A percentile compares a stretch with the other conserved stretches of the same genome.
These are phyloP conservation scores for Thunnus maccoyii DNA, from an alignment of 2,113 vertebrate genomes.

Conservation along the genomic window DNA sequence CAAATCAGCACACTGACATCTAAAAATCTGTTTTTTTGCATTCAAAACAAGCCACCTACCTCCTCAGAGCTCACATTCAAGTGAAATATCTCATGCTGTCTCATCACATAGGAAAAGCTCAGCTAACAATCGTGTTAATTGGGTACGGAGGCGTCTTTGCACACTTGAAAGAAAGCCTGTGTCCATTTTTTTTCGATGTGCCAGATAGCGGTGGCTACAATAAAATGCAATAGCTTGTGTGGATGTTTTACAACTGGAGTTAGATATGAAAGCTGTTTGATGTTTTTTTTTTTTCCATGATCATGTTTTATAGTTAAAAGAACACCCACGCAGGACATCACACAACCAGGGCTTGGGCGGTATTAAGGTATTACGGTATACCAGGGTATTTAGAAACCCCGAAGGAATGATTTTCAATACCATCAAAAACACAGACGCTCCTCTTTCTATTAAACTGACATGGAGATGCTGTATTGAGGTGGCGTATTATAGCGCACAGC, in stretches of 20 bases:
- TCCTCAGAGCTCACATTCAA: not conserved
- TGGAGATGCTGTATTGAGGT: too few relatives aligned
- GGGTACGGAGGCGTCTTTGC: slow-evolving; percentile 1
- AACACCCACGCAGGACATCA: not conserved
- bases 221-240: not conserved
- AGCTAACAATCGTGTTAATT: slow-evolving; percentile 23
- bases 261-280: slow-evolving; percentile 3
- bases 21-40: not conserved
- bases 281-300: not conserved
- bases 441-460: too few relatives aligned
- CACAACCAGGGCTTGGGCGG: too few relatives aligned
- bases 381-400: too few relatives aligned
- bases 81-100: not conserved
- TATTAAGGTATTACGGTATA: too few relatives aligned
- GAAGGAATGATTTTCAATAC: too few relatives aligned
- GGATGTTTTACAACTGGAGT: not conserved
- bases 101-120: slow-evolving; percentile 13
- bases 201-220: not conserved
- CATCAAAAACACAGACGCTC: too few relatives aligned
- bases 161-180: slow-evolving; percentile 30
- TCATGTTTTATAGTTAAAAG: slow-evolving; percentile 1
- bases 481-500: too few relatives aligned
- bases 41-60: not conserved
- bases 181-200: not conserved
- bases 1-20: not conserved